A percentile compares a stretch with the other conserved stretches of the same genome.
phyloP scores from a whole-genome alignment of 2,797 vertebrate genomes.

The Atherinosoma microstoma region DNA sequence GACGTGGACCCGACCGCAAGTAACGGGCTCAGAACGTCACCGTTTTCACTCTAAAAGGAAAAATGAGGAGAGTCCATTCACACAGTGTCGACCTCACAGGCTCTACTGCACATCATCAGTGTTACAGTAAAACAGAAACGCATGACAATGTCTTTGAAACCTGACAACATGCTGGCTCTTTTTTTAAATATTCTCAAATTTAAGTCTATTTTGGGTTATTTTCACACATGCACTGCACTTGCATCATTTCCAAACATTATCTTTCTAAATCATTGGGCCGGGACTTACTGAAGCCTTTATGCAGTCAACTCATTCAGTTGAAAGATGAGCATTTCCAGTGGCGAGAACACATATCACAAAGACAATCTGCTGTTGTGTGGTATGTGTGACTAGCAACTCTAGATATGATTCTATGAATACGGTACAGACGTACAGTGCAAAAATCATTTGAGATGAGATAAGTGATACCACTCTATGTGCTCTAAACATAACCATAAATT shows the following conservation, averaged over 20 bases:
- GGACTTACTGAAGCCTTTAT: not conserved
- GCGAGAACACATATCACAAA: not conserved
- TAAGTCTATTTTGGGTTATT: not conserved
- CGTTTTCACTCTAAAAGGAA: constrained; percentile 88
- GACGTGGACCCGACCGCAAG: constrained; percentile 41
- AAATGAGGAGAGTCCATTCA: not conserved
- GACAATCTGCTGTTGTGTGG: not conserved
- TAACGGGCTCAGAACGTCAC: constrained; percentile 87
- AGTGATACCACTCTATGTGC: not conserved
- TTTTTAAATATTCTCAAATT: not conserved
- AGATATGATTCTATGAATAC: not conserved
- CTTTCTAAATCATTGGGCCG: too few species aligned
- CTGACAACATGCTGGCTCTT: not conserved
- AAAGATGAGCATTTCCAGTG: not conserved
- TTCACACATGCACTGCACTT: not conserved
- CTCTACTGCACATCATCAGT: not conserved
- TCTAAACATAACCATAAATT: not conserved
- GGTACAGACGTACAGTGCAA: too few species aligned
- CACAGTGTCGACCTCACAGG: not conserved
- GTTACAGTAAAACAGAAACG: not conserved
- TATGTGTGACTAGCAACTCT: constrained; percentile 1
- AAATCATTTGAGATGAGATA: not conserved
- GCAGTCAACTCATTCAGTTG: not conserved
- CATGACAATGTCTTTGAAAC: not conserved
- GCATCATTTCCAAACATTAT: too few species aligned